Percentiles rank a stretch among this genome's conserved stretches.
Conservation (phyloP, 1,140 invertebrate genomes). For the Tetramorium parvispinum region DNA sequence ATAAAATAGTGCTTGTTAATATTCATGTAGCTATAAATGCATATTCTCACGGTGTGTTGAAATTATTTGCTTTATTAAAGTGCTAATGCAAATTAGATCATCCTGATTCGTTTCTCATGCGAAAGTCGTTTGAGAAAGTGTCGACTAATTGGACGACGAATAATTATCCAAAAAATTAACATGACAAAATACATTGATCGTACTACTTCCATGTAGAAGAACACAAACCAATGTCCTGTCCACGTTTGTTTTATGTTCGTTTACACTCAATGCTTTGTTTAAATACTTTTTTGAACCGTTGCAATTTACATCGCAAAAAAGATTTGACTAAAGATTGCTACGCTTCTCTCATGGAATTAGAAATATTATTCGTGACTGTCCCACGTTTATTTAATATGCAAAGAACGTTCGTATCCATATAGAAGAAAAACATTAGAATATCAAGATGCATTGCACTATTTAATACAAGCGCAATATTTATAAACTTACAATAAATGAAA, state of each 20-base stretch:
- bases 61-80: constrained; percentile 11
- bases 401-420: background rate
- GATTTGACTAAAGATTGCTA: background rate
- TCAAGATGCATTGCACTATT: background rate
- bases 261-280: background rate
- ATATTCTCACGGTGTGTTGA: background rate
- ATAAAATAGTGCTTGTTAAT: background rate
- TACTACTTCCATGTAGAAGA: background rate
- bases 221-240: background rate
- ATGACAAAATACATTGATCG: constrained; percentile 18
- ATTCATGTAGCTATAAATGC: background rate
- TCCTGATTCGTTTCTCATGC: background rate
- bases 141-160: constrained; percentile 2
- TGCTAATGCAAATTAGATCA: constrained; percentile 17
- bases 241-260: background rate
- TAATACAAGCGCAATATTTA: background rate
- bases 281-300: background rate
- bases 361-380: background rate
- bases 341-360: background rate
- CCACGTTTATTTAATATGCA: background rate
- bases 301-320: background rate
- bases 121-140: constrained; percentile 7
- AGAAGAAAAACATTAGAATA: background rate
- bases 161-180: constrained; percentile 27
- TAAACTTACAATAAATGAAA: background rate